phyloP scores from a whole-genome alignment of 2,888 invertebrate genomes.

The Drosophila anomalata region DNA sequence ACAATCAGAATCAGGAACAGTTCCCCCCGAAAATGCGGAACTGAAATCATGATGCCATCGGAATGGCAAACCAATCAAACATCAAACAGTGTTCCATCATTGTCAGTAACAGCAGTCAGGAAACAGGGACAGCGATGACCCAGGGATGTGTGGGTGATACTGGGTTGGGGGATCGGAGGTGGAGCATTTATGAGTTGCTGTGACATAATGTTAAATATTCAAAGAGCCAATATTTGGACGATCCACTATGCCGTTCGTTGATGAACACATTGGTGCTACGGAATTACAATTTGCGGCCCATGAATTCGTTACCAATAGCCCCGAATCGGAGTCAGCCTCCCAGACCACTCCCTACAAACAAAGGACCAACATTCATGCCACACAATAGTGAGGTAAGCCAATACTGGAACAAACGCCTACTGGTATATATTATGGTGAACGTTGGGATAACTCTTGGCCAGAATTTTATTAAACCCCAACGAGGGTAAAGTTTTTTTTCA shows the following conservation, averaged over 20 bases:
- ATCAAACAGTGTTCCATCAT: constrained; percentile 67
- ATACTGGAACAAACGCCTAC: constrained; percentile 11
- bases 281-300: constrained; percentile 58
- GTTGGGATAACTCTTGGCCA: not conserved
- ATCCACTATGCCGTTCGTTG: constrained; percentile 13
- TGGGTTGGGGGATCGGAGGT: constrained; percentile 12
- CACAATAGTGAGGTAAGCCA: not conserved
- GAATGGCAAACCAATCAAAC: constrained; percentile 62
- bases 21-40: constrained; percentile 12
- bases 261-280: constrained; percentile 13
- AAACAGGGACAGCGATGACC: constrained; percentile 20
- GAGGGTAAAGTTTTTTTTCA: not conserved
- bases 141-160: constrained; percentile 1
- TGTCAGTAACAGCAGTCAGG: constrained; percentile 55
- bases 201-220: constrained; percentile 61
- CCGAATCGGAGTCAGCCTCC: constrained; percentile 15
- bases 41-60: constrained; percentile 51
- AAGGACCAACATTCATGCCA: not conserved
- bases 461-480: not conserved
- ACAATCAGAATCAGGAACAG: constrained; percentile 5
- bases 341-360: constrained; percentile 32
- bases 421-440: not conserved
- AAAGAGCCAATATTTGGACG: constrained; percentile 40
- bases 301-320: constrained; percentile 51
- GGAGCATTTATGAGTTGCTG: constrained; percentile 52